A percentile compares a stretch with the other conserved stretches of the same genome.
These are phyloP conservation scores for Cheilosia pagana DNA, from an alignment of 2,888 invertebrate genomes.

Conservation along the genomic window DNA sequence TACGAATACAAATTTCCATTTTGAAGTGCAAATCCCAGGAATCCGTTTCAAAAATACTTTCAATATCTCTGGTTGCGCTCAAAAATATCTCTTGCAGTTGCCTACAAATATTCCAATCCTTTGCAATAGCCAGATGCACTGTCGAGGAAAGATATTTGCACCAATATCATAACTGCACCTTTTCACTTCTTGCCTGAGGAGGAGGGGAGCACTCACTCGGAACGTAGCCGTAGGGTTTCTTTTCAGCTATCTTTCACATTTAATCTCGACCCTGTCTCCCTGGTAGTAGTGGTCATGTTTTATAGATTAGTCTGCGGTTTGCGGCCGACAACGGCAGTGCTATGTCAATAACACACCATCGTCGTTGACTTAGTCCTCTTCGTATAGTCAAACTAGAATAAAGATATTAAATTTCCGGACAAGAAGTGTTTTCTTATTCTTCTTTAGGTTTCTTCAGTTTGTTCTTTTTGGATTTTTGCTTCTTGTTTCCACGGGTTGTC, in stretches of 20 bases:
- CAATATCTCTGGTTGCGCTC: slow-evolving; percentile 20
- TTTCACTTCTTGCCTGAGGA: background rate
- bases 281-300: slow-evolving; percentile 28
- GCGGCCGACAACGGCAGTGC: slow-evolving; percentile 40
- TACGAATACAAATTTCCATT: background rate
- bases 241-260: slow-evolving; percentile 51
- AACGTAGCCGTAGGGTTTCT: slow-evolving; percentile 59
- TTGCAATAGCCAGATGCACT: slow-evolving; percentile 13
- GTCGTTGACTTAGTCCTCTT: slow-evolving; percentile 15
- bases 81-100: background rate
- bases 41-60: background rate
- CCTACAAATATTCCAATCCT: slow-evolving; percentile 38
- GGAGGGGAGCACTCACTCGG: slow-evolving; percentile 6
- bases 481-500: slow-evolving; percentile 3
- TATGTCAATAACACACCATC: slow-evolving; percentile 49
- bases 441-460: background rate
- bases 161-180: slow-evolving; percentile 53
- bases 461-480: slow-evolving; percentile 7
- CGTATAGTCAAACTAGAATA: slow-evolving; percentile 12
- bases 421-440: slow-evolving; percentile 44
- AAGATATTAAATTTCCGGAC: slow-evolving; percentile 72
- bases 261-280: slow-evolving; percentile 60
- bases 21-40: background rate
- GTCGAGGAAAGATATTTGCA: slow-evolving; percentile 25
- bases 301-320: slow-evolving; percentile 70